Base-by-base conservation (phyloP, 2,113 vertebrate genomes). In the Alexandromys fortis region DNA sequence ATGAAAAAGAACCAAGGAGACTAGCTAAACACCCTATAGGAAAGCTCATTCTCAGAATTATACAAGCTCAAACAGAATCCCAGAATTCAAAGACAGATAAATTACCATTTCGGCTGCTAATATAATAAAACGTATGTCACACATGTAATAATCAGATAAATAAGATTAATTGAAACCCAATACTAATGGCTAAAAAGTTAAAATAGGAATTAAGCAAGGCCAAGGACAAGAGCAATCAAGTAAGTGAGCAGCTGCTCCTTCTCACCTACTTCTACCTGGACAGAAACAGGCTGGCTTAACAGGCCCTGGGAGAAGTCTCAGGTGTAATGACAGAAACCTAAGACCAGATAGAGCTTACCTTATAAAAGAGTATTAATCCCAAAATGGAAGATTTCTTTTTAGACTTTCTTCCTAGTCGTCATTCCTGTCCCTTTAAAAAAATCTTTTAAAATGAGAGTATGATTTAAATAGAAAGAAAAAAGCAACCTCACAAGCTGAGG, bases 1-100 rank as follows among this genome's bases (percentile, higher is more conserved):
- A 91, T 8, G 42, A 76, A 76, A 61, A 45, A 33, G 9, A 90
- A 49, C 7, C 24, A 93, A 45, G 49, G 68, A 95, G 81, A 89
- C 33, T 49, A 91, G 67, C 16, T 55, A 42, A 78, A 83, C 22
- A 89, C 7, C 22, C 1, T 47, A 77, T 55, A 33, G 79, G 11
- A 95, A 96, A 89, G 52, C 35, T 97, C 90, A 77, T 83, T 91
- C 72, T 91, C 55, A 91, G 35, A 91, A 86, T 82, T 87, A 65
- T 8, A 87, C 75, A 95, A 88, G 49, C 21, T 63, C 5, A 24
- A 95, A 78, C 30, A 93, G 61, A 95, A 94, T 86, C 87, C 79
- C 88, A 92, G 22, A 93, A 81, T 67, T 67, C 55, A 67, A 93
- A 86, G 77, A 61, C 16, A 91, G 30, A 76, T 52, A 81, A 92